Percentiles rank a stretch among this genome's conserved stretches.
Conservation (phyloP, 1,140 invertebrate genomes). For the Drosophila sp. region DNA sequence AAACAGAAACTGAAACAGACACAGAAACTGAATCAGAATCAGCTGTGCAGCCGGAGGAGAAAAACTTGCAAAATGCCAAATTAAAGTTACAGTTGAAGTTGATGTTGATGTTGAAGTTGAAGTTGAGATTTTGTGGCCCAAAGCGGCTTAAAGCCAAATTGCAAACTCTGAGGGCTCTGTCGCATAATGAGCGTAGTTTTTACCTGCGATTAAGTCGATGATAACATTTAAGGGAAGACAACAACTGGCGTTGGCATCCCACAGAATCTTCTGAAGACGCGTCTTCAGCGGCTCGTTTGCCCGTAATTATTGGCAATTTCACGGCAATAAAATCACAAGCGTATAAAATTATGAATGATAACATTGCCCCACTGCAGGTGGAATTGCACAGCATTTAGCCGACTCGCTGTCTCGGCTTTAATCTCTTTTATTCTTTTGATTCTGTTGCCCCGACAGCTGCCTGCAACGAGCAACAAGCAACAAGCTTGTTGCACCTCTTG, state of each 20-base stretch:
- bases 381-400: conserved; percentile 34
- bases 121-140: conserved; percentile 7
- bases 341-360: conserved; percentile 78
- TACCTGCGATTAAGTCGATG: conserved; percentile 40
- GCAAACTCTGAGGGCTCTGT: conserved; percentile 36
- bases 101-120: conserved; percentile 20
- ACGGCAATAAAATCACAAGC: conserved; percentile 82
- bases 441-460: conserved; percentile 22
- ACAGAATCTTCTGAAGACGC: conserved; percentile 39
- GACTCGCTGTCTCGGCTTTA: conserved; percentile 29
- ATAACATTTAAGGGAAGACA: conserved; percentile 40
- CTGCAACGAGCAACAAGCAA: conserved; percentile 19
- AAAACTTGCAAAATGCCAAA: conserved; percentile 53
- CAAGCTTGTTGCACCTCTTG: conserved; percentile 31
- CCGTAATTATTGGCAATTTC: conserved; percentile 82
- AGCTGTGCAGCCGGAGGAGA: neutral
- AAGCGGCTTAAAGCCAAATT: conserved; percentile 58
- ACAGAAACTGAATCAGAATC: too few species aligned
- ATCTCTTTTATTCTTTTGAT: conserved; percentile 18
- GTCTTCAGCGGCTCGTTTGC: conserved; percentile 41
- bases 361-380: conserved; percentile 42
- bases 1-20: conserved; percentile 11
- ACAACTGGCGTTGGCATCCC: neutral
- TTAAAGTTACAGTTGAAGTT: conserved; percentile 62
- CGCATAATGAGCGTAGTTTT: conserved; percentile 58